phyloP scores from a whole-genome alignment of 92 coral and sea anemone species.

The Phenganax stokvisi region DNA sequence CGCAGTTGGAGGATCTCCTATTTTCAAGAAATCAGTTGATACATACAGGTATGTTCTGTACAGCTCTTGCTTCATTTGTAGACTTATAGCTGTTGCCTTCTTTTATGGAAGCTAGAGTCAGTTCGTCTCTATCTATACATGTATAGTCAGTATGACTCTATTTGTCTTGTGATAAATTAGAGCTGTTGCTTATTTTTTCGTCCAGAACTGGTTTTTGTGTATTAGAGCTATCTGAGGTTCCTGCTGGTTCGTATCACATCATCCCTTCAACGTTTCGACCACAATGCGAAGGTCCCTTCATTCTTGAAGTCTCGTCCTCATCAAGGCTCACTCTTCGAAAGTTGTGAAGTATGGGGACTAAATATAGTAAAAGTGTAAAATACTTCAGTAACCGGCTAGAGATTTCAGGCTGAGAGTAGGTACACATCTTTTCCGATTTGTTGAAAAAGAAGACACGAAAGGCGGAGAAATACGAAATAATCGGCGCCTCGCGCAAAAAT shows the following conservation, averaged over 20 bases:
- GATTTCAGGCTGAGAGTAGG: not conserved
- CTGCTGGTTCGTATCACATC: conserved; percentile 87
- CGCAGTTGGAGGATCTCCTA: conserved; percentile 66
- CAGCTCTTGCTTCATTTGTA: not conserved
- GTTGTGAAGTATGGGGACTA: too few relatives aligned
- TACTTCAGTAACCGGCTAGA: not conserved
- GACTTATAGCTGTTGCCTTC: too few relatives aligned
- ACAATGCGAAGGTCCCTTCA: conserved; percentile 85
- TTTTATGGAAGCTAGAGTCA: too few relatives aligned
- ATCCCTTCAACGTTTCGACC: conserved; percentile 91
- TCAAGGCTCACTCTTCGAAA: conserved; percentile 61
- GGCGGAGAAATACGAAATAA: too few relatives aligned
- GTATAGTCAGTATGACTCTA: not conserved
- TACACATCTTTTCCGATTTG: not conserved
- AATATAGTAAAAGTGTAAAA: conserved; percentile 41
- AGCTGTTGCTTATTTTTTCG: conserved; percentile 15
- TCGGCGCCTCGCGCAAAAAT: too few relatives aligned
- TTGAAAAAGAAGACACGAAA: too few relatives aligned
- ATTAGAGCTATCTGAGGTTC: conserved; percentile 76
- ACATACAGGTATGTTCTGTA: conserved; percentile 66
- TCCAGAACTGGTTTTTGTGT: conserved; percentile 90
- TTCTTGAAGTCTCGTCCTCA: conserved; percentile 75
- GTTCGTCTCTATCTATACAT: too few relatives aligned
- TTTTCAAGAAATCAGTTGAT: conserved; percentile 69
- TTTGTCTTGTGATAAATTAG: too few relatives aligned